phyloP scores from a whole-genome alignment of 1,140 invertebrate species.

The Phortica variegata region DNA sequence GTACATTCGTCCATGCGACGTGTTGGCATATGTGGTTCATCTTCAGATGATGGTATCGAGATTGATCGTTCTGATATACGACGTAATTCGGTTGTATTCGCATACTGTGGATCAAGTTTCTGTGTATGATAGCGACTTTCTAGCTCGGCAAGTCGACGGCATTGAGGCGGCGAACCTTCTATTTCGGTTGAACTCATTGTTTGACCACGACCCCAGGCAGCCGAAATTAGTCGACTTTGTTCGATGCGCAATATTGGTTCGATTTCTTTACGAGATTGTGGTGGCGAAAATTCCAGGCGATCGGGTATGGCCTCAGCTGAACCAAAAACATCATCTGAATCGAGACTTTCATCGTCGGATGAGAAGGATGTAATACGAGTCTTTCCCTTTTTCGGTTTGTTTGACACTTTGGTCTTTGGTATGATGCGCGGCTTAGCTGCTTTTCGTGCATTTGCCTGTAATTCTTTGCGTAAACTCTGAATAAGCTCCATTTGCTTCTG shows the following conservation, averaged over 20 bases:
- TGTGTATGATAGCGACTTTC: conserved; percentile 65
- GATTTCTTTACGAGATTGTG: conserved; percentile 69
- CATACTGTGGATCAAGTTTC: conserved; percentile 62
- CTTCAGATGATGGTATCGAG: conserved; percentile 70
- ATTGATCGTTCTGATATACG: conserved; percentile 69
- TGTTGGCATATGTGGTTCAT: conserved; percentile 60
- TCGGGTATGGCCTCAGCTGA: conserved; percentile 69
- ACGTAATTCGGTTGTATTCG: conserved; percentile 64
- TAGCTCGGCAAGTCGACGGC: conserved; percentile 61
- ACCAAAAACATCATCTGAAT: conserved; percentile 72
- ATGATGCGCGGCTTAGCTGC: conserved; percentile 48
- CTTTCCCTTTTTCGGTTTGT: conserved; percentile 61
- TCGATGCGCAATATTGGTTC: conserved; percentile 70
- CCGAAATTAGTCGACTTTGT: conserved; percentile 67
- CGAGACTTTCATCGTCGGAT: conserved; percentile 70
- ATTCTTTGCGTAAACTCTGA: conserved; percentile 54
- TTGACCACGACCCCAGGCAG: conserved; percentile 67
- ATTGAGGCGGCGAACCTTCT: conserved; percentile 69
- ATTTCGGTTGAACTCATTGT: conserved; percentile 74
- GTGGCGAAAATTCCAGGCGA: conserved; percentile 68
- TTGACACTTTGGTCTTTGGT: conserved; percentile 46
- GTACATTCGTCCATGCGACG: conserved; percentile 57
- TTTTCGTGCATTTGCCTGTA: conserved; percentile 44
- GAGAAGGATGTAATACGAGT: conserved; percentile 71
- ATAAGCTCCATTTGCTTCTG: conserved; percentile 58